Percentiles rank a stretch among this genome's conserved stretches.
These are phyloP conservation scores for Xestia sexstrigata DNA, from an alignment of 2,888 invertebrate species.

Conservation along the genomic window DNA sequence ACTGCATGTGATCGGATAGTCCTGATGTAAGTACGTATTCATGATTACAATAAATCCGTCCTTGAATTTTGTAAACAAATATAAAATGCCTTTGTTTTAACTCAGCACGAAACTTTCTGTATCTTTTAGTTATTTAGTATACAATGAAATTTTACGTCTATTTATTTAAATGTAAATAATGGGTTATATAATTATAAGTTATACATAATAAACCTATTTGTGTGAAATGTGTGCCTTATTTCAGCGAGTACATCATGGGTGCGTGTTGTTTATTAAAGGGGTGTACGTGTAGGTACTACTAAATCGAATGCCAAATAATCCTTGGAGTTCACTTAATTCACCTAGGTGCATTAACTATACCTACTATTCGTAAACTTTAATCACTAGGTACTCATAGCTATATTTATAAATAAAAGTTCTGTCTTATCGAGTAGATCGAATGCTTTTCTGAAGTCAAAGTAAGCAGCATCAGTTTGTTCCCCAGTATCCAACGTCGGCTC, in stretches of 20 bases:
- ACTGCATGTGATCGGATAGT: slow-evolving; percentile 21
- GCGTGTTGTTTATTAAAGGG: neutral
- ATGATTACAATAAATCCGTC: slow-evolving; percentile 50
- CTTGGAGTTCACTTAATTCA: too few relatives aligned
- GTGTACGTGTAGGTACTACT: too few relatives aligned
- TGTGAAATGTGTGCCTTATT: slow-evolving; percentile 45
- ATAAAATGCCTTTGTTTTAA: slow-evolving; percentile 24
- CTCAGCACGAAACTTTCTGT: slow-evolving; percentile 58
- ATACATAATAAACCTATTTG: slow-evolving; percentile 55
- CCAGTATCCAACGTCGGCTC: too few relatives aligned
- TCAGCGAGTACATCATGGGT: neutral
- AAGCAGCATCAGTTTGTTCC: too few relatives aligned
- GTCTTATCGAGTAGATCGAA: too few relatives aligned
- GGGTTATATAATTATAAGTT: slow-evolving; percentile 35
- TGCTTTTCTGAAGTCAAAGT: too few relatives aligned
- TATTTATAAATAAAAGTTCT: too few relatives aligned
- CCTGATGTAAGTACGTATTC: slow-evolving; percentile 18
- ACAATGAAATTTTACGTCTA: slow-evolving; percentile 52
- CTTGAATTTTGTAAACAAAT: slow-evolving; percentile 58
- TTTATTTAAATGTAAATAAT: slow-evolving; percentile 31
- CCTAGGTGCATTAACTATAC: too few relatives aligned
- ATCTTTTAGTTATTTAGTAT: slow-evolving; percentile 63
- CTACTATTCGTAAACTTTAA: too few relatives aligned
- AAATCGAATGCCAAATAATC: too few relatives aligned
- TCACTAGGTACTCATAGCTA: too few relatives aligned